Evolutionary conservation across 2,888 invertebrate species (phyloP).

Genomic region (Lissocephala sabroskyi): DNA sequence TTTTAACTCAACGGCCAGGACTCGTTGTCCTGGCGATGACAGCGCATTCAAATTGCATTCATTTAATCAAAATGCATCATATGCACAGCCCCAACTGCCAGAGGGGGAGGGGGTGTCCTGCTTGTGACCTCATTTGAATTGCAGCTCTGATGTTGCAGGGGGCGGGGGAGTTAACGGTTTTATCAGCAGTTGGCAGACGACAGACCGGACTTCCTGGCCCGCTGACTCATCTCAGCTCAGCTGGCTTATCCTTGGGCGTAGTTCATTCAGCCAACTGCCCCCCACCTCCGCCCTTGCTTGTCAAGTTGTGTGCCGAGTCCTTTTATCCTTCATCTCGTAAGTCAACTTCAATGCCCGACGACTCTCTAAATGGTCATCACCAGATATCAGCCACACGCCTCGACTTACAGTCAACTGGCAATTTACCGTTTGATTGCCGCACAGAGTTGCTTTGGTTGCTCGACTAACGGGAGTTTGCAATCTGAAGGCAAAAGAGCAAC

Average conservation of each 20-base stretch:
- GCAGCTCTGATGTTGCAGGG: constrained; percentile 31
- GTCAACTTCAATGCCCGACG: too few species aligned
- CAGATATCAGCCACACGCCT: too few species aligned
- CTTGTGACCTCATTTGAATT: constrained; percentile 42
- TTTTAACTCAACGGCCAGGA: too few species aligned
- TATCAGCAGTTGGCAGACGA: constrained; percentile 42
- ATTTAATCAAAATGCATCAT: constrained; percentile 53
- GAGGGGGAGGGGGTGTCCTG: constrained; percentile 3
- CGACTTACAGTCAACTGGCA: too few species aligned
- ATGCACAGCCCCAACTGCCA: too few species aligned
- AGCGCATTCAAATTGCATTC: constrained; percentile 41
- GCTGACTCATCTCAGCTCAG: constrained; percentile 11
- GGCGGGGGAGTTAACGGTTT: constrained; percentile 37
- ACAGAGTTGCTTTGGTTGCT: too few species aligned
- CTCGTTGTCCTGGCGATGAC: constrained; percentile 25
- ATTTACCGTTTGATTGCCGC: too few species aligned
- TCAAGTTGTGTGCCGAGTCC: not conserved
- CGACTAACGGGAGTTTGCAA: too few species aligned
- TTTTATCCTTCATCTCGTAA: not conserved
- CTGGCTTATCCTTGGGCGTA: constrained; percentile 30
- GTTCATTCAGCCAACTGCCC: too few species aligned
- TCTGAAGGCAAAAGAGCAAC: too few species aligned
- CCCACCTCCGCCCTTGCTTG: not conserved
- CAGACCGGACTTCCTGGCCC: too few species aligned
- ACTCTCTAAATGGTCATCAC: too few species aligned